These are phyloP conservation scores for Pluvianellus socialis DNA, from an alignment of 2,113 vertebrate species.

Conservation along the genomic window DNA sequence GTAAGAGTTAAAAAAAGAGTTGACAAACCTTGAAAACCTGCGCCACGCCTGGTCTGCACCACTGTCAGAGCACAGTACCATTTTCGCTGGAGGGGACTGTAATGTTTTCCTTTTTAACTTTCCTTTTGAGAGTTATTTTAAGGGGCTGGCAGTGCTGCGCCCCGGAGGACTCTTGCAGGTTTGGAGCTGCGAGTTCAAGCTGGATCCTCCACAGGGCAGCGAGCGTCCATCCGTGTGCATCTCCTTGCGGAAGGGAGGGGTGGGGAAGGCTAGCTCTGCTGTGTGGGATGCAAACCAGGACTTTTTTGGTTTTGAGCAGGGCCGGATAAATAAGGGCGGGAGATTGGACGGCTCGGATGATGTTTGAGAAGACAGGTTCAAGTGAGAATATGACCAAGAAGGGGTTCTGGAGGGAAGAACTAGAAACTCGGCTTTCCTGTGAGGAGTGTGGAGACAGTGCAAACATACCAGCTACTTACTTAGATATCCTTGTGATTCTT, in stretches of 20 bases:
- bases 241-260: conserved; percentile 37
- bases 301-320: conserved; percentile 15
- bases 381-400: conserved; percentile 1
- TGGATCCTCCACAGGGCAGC: conserved; percentile 47
- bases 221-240: conserved; percentile 26
- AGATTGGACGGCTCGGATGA: conserved; percentile 25
- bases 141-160: conserved; percentile 34
- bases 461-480: conserved; percentile 85
- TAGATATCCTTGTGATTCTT: conserved; percentile 99
- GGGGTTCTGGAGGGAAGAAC: conserved; percentile 39
- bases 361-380: conserved; percentile 51
- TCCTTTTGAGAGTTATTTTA: conserved; percentile 60
- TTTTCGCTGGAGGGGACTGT: conserved; percentile 57
- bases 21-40: conserved; percentile 60
- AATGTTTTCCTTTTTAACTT: conserved; percentile 62
- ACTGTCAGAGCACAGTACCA: conserved; percentile 54
- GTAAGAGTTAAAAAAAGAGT: conserved; percentile 41
- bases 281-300: neutral
- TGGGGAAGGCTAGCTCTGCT: conserved; percentile 27
- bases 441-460: conserved; percentile 41
- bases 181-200: conserved; percentile 51
- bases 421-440: conserved; percentile 32
- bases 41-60: conserved; percentile 16
- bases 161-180: conserved; percentile 52
- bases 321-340: conserved; percentile 51